Evolutionary conservation across 2,888 invertebrate species (phyloP), one percentile per base, ranked within the genome.

Genomic region (Megastigmus dorsalis): DNA sequence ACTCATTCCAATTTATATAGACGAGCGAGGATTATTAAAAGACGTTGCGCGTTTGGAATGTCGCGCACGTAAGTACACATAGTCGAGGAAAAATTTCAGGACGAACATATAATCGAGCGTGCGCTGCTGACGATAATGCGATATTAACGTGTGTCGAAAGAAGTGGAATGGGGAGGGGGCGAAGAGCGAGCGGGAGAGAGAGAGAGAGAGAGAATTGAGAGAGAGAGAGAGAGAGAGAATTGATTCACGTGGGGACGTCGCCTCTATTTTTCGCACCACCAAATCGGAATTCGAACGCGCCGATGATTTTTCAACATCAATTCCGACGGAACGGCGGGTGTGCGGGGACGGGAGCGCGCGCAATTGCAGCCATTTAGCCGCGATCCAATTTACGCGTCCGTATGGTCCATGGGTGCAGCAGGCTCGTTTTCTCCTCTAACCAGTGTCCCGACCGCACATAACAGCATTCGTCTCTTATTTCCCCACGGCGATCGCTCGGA

Each of bases 331-430:
- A n/a, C n/a, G n/a, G n/a, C n/a, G n/a, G n/a, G n/a, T n/a, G n/a
- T n/a, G 55, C 52, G 55, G 36, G 3, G 52, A n/a, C 13, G 68
- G 30, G 20, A 26, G 18, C 26, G 20, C 77, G 75, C 72, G 71
- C 76, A 57, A 71, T 74, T 65, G 72, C 78, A 74, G 73, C 75
- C 79, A 79, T 80, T 80, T 79, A 78, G 77, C 72, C 77, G 75
- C 78, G 77, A 78, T 81, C 78, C 78, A 79, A 80, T 80, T 81
- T 81, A 54, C 70, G n/a, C 71, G 69, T 65, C 72, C 67, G 76
- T 72, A 76, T 69, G 74, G 36, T 59, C n/a, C n/a, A n/a, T n/a
- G 15, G 36, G 55, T 15, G 48, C 52, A 62, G 54, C n/a, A n/a
- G n/a, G n/a, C 79, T 78, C 77, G 79, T 74, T 78, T 80, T 78